Conservation (phyloP, 2,797 vertebrate species). For the Gallinago solitaria region DNA sequence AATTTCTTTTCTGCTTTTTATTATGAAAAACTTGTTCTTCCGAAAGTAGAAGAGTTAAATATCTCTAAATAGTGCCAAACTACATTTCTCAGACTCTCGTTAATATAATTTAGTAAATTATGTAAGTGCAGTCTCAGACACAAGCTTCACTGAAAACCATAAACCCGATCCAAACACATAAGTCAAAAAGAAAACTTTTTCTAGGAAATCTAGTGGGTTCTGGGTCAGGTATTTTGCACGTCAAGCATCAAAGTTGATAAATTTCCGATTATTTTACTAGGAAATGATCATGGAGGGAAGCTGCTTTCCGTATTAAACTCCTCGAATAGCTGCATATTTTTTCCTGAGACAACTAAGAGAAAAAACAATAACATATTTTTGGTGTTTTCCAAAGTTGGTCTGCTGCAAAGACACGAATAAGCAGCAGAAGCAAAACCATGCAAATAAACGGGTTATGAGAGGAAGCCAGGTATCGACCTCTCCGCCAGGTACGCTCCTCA, state of each 20-base stretch:
- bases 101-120: background rate
- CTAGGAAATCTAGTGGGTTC: constrained; percentile 23
- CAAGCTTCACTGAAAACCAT: background rate
- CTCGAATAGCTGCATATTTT: background rate
- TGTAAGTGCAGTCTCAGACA: background rate
- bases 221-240: constrained; percentile 28
- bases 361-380: background rate
- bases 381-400: too few relatives aligned
- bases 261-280: constrained; percentile 14
- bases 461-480: background rate
- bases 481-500: background rate
- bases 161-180: background rate
- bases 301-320: background rate
- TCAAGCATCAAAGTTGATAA: background rate
- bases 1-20: constrained; percentile 38
- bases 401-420: background rate
- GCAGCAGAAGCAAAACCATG: background rate
- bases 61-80: background rate
- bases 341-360: background rate
- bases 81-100: background rate
- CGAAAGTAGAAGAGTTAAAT: background rate
- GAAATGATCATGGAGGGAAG: constrained; percentile 45
- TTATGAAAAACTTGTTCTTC: background rate
- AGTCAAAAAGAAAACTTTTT: constrained; percentile 35
- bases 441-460: background rate